Evolutionary conservation across 30 jellyfish, hydroid and myxozoan species (phyloP).

Genomic region (Hydra vulgaris): DNA sequence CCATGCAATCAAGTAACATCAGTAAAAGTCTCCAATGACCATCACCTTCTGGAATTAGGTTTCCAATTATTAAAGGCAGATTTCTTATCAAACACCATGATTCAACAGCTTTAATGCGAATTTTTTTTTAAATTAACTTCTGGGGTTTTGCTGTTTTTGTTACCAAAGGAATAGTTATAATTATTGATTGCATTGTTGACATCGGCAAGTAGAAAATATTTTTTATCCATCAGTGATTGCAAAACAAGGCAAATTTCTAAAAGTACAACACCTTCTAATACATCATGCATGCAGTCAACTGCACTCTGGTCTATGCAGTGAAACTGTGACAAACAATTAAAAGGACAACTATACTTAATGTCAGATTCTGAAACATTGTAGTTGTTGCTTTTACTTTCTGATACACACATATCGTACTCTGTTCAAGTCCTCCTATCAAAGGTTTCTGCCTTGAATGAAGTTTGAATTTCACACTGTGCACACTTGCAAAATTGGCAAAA

Average conservation of each 20-base stretch:
- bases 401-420: neutral
- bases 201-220: neutral
- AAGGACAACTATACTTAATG: neutral
- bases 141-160: neutral
- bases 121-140: neutral
- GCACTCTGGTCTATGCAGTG: neutral
- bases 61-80: neutral
- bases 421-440: neutral
- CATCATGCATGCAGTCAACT: neutral
- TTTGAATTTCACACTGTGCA: neutral
- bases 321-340: neutral
- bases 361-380: neutral
- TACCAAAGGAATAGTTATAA: neutral
- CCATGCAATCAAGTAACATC: neutral
- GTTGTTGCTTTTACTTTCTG: neutral
- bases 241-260: neutral
- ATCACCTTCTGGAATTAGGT: neutral
- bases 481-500: neutral
- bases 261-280: neutral
- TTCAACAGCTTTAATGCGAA: neutral
- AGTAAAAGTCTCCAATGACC: neutral
- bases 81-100: neutral
- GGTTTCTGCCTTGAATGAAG: neutral
- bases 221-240: neutral
- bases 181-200: neutral